Conservation (phyloP, 2,113 vertebrate genomes). For the Nansenia antarctica region DNA sequence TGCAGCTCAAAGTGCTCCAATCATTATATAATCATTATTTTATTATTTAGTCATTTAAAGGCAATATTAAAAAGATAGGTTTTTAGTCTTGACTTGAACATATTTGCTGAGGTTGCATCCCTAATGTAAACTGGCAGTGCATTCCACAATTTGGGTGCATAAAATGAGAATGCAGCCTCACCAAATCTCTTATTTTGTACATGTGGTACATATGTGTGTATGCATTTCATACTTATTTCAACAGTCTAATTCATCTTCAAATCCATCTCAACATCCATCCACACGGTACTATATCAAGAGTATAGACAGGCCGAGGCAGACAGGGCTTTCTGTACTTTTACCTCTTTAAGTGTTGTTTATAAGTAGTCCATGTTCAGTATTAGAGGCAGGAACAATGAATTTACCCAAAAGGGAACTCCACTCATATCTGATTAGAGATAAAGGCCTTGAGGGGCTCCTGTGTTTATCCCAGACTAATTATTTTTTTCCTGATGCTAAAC, state of each 20-base stretch:
- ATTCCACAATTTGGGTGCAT: too few species aligned
- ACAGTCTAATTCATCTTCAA: neutral
- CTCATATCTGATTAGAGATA: constrained; percentile 14
- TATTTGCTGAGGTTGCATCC: too few species aligned
- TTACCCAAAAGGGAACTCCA: constrained; percentile 10
- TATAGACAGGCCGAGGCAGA: neutral
- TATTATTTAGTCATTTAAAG: too few species aligned
- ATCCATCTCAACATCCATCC: neutral
- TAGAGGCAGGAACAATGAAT: constrained; percentile 18
- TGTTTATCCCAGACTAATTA: constrained; percentile 33
- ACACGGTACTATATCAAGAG: neutral
- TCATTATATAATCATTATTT: too few species aligned
- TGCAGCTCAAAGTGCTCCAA: too few species aligned
- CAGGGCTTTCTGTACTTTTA: neutral
- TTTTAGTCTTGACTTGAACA: too few species aligned
- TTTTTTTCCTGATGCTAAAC: constrained; percentile 27
- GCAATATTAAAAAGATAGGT: too few species aligned
- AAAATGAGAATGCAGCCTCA: too few species aligned
- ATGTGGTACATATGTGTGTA: too few species aligned
- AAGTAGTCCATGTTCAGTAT: constrained; percentile 33
- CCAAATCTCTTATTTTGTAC: too few species aligned
- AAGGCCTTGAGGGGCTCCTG: constrained; percentile 13
- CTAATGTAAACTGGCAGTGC: too few species aligned
- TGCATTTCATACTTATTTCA: neutral
- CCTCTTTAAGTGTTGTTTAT: constrained; percentile 2